Conservation (phyloP, 1,140 invertebrate species). For the Odontomachus brunneus region DNA sequence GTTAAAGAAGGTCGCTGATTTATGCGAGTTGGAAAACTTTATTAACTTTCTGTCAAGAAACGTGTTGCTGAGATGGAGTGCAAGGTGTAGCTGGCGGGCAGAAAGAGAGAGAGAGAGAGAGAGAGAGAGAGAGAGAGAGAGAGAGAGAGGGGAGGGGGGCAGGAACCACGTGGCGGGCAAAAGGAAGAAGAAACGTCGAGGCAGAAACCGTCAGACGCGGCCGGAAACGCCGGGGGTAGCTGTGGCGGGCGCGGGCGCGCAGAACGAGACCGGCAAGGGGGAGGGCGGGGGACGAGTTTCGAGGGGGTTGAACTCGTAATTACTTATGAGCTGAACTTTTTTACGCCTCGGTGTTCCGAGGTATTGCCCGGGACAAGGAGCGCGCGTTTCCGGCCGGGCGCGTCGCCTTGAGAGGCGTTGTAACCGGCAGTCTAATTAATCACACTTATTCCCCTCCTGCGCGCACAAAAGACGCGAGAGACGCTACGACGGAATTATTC, state of each 20-base stretch:
- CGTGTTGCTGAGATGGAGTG: slow-evolving; percentile 65
- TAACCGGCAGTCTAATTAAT: no score
- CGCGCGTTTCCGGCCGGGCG: slow-evolving; percentile 2
- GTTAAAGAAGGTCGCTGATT: slow-evolving; percentile 77
- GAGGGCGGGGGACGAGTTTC: slow-evolving; percentile 34
- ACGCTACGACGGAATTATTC: no score
- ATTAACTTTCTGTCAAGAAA: slow-evolving; percentile 78
- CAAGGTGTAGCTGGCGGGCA: slow-evolving; percentile 39
- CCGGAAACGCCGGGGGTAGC: slow-evolving; percentile 41
- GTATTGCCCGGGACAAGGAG: slow-evolving; percentile 54
- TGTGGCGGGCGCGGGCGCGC: slow-evolving; percentile 19
- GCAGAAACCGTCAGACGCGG: slow-evolving; percentile 43
- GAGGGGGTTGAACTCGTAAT: slow-evolving; percentile 61
- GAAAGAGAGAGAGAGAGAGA: neutral
- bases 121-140: neutral
- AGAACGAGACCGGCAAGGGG: neutral
- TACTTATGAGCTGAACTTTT: slow-evolving; percentile 63
- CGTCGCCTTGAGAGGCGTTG: neutral
- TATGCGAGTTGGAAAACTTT: slow-evolving; percentile 80
- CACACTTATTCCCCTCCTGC: no score
- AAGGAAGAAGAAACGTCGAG: slow-evolving; percentile 62
- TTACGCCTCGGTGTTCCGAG: slow-evolving; percentile 39
- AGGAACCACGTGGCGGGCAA: slow-evolving; percentile 60
- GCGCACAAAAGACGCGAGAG: no score
- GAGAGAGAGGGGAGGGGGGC: slow-evolving; percentile 10